phyloP scores from a whole-genome alignment of 2,888 invertebrate species.

The Drosophila paranaensis region DNA sequence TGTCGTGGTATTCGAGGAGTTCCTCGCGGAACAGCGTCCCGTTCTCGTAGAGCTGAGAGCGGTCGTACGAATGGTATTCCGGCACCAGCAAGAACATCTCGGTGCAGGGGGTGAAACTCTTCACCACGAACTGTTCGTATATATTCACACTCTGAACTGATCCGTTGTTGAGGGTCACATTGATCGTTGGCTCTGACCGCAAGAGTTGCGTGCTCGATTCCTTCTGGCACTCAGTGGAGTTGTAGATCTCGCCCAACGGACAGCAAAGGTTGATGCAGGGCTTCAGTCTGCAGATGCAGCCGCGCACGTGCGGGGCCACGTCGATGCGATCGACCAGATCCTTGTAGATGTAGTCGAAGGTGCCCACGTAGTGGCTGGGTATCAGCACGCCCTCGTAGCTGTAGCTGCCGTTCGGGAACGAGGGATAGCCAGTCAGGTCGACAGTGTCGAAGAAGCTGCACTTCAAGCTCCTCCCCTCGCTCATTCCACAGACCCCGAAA shows the following conservation, averaged over 20 bases:
- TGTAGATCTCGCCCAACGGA: conserved; percentile 62
- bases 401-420: conserved; percentile 80
- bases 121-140: conserved; percentile 65
- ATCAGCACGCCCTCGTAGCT: conserved; percentile 78
- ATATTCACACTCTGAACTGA: conserved; percentile 55
- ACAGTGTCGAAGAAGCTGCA: conserved; percentile 82
- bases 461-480: conserved; percentile 60
- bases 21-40: conserved; percentile 76
- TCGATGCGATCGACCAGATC: conserved; percentile 58
- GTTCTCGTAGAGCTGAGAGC: conserved; percentile 75
- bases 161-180: conserved; percentile 70
- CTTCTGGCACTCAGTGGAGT: conserved; percentile 36
- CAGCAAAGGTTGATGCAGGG: conserved; percentile 84
- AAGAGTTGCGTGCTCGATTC: conserved; percentile 31
- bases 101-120: conserved; percentile 68
- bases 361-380: conserved; percentile 73
- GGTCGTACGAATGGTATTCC: conserved; percentile 60
- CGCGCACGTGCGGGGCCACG: conserved; percentile 77
- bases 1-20: conserved; percentile 46
- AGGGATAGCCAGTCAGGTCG: conserved; percentile 77
- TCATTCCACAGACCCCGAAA: conserved; percentile 56
- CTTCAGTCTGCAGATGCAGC: conserved; percentile 83
- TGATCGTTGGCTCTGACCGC: conserved; percentile 73
- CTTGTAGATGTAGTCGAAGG: conserved; percentile 75
- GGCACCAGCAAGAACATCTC: conserved; percentile 68